Percentiles rank a stretch among this genome's conserved stretches.
Conservation (phyloP, 35 echinoderm and acorn worm species). For the Ophiothrix spiculata region DNA sequence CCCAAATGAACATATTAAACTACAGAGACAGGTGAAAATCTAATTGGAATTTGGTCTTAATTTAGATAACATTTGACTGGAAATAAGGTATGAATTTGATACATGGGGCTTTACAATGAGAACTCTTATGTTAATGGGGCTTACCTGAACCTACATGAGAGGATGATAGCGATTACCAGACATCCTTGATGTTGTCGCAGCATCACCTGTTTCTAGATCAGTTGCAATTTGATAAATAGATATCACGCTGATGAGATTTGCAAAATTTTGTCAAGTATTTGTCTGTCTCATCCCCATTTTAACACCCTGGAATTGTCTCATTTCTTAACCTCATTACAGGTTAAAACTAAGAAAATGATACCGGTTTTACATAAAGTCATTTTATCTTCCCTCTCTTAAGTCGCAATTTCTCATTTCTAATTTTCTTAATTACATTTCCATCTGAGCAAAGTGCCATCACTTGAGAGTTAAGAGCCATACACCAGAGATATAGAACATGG, state of each 20-base stretch:
- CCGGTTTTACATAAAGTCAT: too few species aligned
- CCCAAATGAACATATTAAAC: background rate
- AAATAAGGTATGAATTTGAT: background rate
- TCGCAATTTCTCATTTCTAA: too few species aligned
- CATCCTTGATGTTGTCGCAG: background rate
- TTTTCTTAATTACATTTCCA: too few species aligned
- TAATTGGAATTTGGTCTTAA: background rate
- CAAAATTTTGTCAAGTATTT: background rate
- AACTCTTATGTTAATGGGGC: background rate
- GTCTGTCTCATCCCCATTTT: background rate
- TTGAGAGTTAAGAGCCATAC: too few species aligned
- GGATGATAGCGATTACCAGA: conserved; percentile 2
- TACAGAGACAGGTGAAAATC: background rate
- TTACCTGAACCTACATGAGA: background rate
- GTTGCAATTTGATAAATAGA: too few species aligned
- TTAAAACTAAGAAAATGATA: too few species aligned
- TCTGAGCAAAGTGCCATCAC: too few species aligned
- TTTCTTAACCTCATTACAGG: too few species aligned
- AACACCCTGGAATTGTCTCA: background rate
- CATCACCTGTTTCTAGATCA: too few species aligned
- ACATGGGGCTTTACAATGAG: background rate
- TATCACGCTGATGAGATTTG: too few species aligned
- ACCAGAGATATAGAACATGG: too few species aligned
- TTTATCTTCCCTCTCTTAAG: too few species aligned
- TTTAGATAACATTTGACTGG: background rate